Conservation (phyloP, 2,888 invertebrate species). For the Nowickia ferox region DNA sequence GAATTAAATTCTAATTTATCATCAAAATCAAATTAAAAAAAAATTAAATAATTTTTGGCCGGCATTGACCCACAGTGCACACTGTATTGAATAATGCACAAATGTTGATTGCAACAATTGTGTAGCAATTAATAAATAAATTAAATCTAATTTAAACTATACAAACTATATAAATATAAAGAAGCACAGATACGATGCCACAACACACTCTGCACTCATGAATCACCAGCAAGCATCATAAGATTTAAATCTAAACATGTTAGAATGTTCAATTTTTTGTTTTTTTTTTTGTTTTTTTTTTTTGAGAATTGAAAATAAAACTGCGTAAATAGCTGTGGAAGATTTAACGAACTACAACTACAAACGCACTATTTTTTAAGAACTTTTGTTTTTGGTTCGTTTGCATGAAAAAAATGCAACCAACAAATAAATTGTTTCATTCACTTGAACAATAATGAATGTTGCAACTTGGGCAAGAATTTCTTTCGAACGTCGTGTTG, state of each 20-base stretch:
- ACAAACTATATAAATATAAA: conserved; percentile 33
- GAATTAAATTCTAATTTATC: too few relatives aligned
- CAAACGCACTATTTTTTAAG: conserved; percentile 50
- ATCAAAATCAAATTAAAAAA: too few relatives aligned
- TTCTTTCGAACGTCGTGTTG: conserved; percentile 63
- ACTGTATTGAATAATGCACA: conserved; percentile 44
- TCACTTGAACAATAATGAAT: conserved; percentile 23
- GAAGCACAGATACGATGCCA: conserved; percentile 20
- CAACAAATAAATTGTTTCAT: conserved; percentile 46
- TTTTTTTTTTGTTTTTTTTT: conserved; percentile 11
- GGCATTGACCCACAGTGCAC: not conserved
- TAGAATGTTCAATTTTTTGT: conserved; percentile 26
- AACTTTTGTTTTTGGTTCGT: not conserved
- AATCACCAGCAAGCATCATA: conserved; percentile 48
- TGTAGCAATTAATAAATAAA: conserved; percentile 71
- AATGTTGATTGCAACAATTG: conserved; percentile 64
- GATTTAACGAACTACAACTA: not conserved
- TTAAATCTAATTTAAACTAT: conserved; percentile 63
- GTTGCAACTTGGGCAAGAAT: conserved; percentile 34
- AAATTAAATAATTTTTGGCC: too few relatives aligned
- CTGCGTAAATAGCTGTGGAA: conserved; percentile 37
- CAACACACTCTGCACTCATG: conserved; percentile 37
- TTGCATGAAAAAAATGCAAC: conserved; percentile 36
- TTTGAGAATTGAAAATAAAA: conserved; percentile 33
- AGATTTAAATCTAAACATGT: conserved; percentile 33